Base-by-base conservation (phyloP, 1,140 invertebrate species). In the Tribolium castaneum region DNA sequence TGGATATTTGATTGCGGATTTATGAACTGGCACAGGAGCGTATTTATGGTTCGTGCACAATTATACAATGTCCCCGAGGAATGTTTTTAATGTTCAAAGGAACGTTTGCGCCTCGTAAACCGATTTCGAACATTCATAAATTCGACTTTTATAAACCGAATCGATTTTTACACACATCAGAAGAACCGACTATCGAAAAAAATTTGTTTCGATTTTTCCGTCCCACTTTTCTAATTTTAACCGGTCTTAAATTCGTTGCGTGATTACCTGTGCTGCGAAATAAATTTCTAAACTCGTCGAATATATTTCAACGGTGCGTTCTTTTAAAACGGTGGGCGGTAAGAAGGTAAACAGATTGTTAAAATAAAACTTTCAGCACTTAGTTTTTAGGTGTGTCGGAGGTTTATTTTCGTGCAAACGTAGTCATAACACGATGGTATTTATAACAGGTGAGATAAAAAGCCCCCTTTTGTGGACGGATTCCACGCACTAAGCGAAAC, bases 361-460 rank as follows among this genome's bases (percentile, higher is more conserved):
- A 75, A 75, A 75, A 75, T 75, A 75, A 75, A 75, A 75, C 73
- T 62, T 59, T 75, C 73, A 75, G 52, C 73, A 75, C 73, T 59
- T 75, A 34, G 34, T 12, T 56, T 59, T 59, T 75, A 75, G 35
- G 35, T 39, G 34, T 75, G 52, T 50, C 9, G 12, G 7, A 45
- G 30, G 52, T 75, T 75, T 72, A 72, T 72, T 72, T 72, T 72
- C 12, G 45, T 72, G 39, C 10, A 72, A 14, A n/a, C 50, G 52
- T 73, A 51, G 49, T 73, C 71, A 73, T 54, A 52, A 51, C 50
- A 72, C 4, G 52, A 54, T n/a, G 49, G 25, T 73, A 73, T 73
- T 73, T 73, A 52, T 51, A 73, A 73, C 45, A 73, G 71, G 71
- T 73, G 71, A 73, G 71, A 73, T 73, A 73, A 73, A 54, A 14